Evolutionary conservation across 1,140 invertebrate genomes (phyloP), one percentile per base, ranked within the genome.

Genomic region (Chionoecetes opilio): DNA sequence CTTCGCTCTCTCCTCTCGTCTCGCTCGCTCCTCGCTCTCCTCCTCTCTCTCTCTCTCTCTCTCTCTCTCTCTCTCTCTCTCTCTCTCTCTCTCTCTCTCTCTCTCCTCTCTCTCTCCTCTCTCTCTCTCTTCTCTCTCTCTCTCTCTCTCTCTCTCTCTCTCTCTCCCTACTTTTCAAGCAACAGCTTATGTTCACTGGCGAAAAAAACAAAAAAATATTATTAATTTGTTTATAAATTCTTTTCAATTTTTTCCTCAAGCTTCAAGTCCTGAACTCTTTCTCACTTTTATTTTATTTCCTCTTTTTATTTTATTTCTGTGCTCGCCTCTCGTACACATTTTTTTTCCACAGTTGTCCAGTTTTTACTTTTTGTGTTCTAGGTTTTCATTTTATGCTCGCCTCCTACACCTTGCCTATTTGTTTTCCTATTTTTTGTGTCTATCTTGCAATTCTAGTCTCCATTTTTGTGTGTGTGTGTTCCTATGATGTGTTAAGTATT

Each of bases 61-160:
- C 53, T 63, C 53, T 63, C 53, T 63, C 53, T 63, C 53, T 63
- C 53, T 63, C 53, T 63, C 53, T 63, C 53, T 63, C 53, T 63
- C 53, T 63, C 53, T 63, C 53, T 63, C 53, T 63, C 53, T 63
- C 53, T 63, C 53, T 63, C 53, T 63, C 53, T 63, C 53, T 63
- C 53, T 63, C 53, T 63, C 53, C 26, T 21, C 26, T 21, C 26
- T 21, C 26, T 21, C 26, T 21, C 26, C 53, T 63, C 53, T 63
- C 53, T 63, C 53, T 63, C 53, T 63, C 53, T 63, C 53, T 63
- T 63, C 53, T 63, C 53, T 63, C 53, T 63, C 53, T 63, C 53
- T 63, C 53, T 63, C 53, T 63, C 53, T 63, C 53, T 63, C 53
- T 63, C 53, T 63, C 53, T 63, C 53, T 63, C 53, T 63, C 53